Evolutionary conservation across 1,140 invertebrate genomes (phyloP), one percentile per base, ranked within the genome.

Genomic region (Lepidurus arcticus): DNA sequence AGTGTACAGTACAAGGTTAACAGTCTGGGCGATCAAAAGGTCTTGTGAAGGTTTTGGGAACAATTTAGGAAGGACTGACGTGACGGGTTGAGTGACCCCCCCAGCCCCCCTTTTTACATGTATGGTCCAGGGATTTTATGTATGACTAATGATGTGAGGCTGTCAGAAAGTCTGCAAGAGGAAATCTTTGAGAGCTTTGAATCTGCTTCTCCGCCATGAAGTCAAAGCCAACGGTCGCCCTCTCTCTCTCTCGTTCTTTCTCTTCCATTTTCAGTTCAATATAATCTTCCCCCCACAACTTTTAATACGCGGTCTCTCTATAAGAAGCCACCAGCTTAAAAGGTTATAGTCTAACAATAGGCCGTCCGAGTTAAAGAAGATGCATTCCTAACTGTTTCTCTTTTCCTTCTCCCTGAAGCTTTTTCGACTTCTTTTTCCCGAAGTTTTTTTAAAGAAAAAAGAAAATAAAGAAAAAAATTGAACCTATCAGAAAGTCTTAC

Each of bases 121-220:
- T 65, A 65, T 65, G 13, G 53, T 65, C 53, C 16, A 65, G 21
- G 53, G 21, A 65, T 21, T 65, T 13, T 16, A 21, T 65, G 21
- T 65, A 65, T 65, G 53, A 65, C 53, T n/a, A 65, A 65, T 65
- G 53, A 65, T 65, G 53, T 65, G 53, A 65, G 21, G 53, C 53
- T 65, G 53, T 65, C 53, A 65, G 53, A 65, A 65, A 65, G 53
- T 65, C 53, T 65, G 53, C 53, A 65, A 13, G 53, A 65, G 21
- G 53, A 65, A 65, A 65, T 65, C 53, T 65, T 16, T 21, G 53
- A 65, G 21, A 65, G 16, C 53, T 65, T 21, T 65, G 34, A 34
- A 34, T 21, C 13, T 65, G 13, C 53, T 65, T 65, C 45, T 47
- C 45, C 16, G 45, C 45, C 45, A 1, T 65, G 53, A 10, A 21